Base-by-base conservation (phyloP, 2,888 invertebrate genomes). In the Cataglyphis livida region DNA sequence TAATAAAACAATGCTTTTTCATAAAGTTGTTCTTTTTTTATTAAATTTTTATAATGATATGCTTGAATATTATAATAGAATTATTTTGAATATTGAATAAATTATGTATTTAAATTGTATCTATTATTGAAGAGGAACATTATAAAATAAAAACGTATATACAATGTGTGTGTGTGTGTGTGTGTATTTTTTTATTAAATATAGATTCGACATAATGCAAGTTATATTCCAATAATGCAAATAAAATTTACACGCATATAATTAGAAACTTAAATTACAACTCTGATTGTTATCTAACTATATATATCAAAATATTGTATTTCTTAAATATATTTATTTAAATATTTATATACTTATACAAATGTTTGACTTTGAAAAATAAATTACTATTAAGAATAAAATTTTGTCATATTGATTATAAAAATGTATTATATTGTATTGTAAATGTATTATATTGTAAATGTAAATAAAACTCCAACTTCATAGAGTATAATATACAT, bases 321-420 rank as follows among this genome's bases (percentile, higher is more conserved):
- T 73, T n/a, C 18, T 57, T 59, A 41, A 41, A 25, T 44, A 25
- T 44, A 21, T 74, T 54, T 32, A 18, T 32, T 70, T 18, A 61
- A 61, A 3, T 73, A 59, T 59, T 44, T 48, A 75, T 75, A 62
- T 75, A 64, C 38, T 73, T 75, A 5, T 64, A 64, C 35, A 75
- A 35, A 44, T 21, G 18, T 44, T 75, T 18, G 4, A 12, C 0
- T 21, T 59, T 73, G 38, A 64, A 51, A 10, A 35, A 32, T 35
- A 18, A 64, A 41, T 25, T 62, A 61, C 10, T 71, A 21, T 2
- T 38, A 51, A 7, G 12, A 48, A 32, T 62, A 21, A 35, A 25
- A 54, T 54, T 71, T 70, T 41, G 1, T 62, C 9, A 25, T 25
- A n/a, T 25, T 18, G 25, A 75, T 75, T 64, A 75, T 51, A 75